Evolutionary conservation across 2,113 vertebrate species (phyloP).

Genomic region (Tupaia chinensis): DNA sequence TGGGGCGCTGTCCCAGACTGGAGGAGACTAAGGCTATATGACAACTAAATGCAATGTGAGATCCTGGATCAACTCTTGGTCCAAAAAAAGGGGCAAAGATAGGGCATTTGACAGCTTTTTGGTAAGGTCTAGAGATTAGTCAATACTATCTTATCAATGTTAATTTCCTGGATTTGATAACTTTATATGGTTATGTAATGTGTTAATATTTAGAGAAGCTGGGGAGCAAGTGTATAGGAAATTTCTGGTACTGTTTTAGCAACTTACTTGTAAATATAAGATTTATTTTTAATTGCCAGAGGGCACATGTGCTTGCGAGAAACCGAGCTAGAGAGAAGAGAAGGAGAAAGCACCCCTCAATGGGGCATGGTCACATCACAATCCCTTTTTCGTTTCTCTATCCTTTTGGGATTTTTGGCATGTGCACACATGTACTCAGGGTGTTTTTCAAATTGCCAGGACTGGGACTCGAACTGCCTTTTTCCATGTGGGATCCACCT

Average conservation of each 20-base stretch:
- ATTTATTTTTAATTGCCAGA: too few species aligned
- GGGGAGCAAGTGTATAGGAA: neutral
- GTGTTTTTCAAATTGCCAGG: too few species aligned
- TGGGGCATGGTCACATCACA: too few species aligned
- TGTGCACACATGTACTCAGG: too few species aligned
- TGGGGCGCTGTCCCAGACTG: neutral
- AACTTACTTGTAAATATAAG: neutral
- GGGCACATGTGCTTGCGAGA: too few species aligned
- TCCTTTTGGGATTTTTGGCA: too few species aligned
- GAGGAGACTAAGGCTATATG: neutral
- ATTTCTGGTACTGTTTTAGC: neutral
- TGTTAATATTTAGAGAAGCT: neutral
- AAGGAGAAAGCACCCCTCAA: too few species aligned
- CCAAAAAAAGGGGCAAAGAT: neutral
- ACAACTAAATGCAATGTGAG: neutral
- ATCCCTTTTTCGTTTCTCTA: too few species aligned
- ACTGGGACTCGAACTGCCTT: too few species aligned
- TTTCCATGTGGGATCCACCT: too few species aligned
- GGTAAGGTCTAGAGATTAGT: neutral
- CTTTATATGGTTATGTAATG: neutral
- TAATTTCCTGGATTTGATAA: neutral
- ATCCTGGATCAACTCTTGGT: neutral
- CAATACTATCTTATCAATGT: neutral
- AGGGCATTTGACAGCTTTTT: neutral
- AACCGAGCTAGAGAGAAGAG: too few species aligned